Conservation (phyloP, 2,888 invertebrate species). For the Balanococcus diminutus region DNA sequence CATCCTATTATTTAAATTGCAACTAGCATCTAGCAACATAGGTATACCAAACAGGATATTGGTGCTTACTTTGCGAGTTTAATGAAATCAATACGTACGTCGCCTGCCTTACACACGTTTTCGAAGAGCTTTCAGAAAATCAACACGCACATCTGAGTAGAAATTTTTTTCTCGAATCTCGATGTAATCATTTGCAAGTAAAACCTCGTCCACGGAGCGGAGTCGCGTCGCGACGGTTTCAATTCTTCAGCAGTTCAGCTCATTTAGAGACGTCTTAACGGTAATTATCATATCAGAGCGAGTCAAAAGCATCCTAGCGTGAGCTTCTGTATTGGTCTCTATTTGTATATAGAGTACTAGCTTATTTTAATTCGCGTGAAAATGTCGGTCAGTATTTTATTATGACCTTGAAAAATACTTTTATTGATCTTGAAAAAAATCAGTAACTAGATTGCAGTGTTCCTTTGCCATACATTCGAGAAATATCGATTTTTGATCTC, state of each 20-base stretch:
- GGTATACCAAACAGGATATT: neutral
- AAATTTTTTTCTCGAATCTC: neutral
- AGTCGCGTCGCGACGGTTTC: no score
- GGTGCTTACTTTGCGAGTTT: neutral
- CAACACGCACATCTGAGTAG: neutral
- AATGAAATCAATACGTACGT: neutral
- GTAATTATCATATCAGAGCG: slow-evolving; percentile 28
- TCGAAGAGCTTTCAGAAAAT: neutral
- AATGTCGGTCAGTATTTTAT: slow-evolving; percentile 2
- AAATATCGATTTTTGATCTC: no score
- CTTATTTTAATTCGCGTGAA: neutral
- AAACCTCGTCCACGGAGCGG: neutral
- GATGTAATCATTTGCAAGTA: neutral
- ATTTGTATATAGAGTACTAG: neutral
- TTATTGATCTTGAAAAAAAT: neutral
- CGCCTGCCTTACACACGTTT: neutral
- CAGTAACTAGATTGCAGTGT: no score
- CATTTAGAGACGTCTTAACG: neutral
- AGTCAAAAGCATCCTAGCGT: slow-evolving; percentile 12
- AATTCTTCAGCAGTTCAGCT: neutral
- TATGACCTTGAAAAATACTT: slow-evolving; percentile 15
- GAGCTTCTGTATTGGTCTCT: neutral
- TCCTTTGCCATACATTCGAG: no score
- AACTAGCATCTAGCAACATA: neutral
- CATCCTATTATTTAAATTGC: slow-evolving; percentile 7